Conservation (phyloP, 1,140 invertebrate species). For the Vanessa tameamea region DNA sequence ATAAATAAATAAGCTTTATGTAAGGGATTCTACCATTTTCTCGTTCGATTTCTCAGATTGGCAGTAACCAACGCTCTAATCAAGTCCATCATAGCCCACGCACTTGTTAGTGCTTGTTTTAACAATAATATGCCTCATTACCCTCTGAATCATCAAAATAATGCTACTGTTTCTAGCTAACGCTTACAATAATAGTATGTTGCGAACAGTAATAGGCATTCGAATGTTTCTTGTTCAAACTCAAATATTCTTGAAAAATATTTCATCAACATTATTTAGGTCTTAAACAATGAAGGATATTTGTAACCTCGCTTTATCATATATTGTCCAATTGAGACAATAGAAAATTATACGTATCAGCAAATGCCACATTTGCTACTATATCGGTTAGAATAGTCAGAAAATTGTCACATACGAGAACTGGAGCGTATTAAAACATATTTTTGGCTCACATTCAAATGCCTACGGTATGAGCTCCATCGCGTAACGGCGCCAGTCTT, state of each 20-base stretch:
- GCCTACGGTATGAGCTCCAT: constrained; percentile 28
- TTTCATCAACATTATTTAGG: not conserved
- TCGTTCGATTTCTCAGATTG: constrained; percentile 3
- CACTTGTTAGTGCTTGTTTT: constrained; percentile 39
- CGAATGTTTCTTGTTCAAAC: not conserved
- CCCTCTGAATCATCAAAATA: constrained; percentile 34
- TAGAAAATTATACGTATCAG: not conserved
- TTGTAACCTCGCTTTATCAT: not conserved
- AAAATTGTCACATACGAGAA: constrained; percentile 20
- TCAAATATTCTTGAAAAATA: no score
- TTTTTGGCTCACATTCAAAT: constrained; percentile 43
- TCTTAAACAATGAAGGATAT: not conserved
- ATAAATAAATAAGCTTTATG: no score
- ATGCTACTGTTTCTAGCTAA: constrained; percentile 11
- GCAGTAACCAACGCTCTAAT: constrained; percentile 29
- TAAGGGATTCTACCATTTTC: not conserved
- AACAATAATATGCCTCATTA: constrained; percentile 41
- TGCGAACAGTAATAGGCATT: not conserved
- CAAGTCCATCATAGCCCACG: constrained; percentile 34
- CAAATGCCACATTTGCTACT: constrained; percentile 1
- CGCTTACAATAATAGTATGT: not conserved
- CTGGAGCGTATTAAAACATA: constrained; percentile 37
- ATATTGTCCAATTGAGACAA: not conserved
- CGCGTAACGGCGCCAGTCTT: constrained; percentile 32
- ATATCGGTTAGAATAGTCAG: not conserved